Percentiles rank a stretch among this genome's conserved stretches.
phyloP scores from a whole-genome alignment of 1,140 invertebrate species.

The Polypedilum vanderplanki region DNA sequence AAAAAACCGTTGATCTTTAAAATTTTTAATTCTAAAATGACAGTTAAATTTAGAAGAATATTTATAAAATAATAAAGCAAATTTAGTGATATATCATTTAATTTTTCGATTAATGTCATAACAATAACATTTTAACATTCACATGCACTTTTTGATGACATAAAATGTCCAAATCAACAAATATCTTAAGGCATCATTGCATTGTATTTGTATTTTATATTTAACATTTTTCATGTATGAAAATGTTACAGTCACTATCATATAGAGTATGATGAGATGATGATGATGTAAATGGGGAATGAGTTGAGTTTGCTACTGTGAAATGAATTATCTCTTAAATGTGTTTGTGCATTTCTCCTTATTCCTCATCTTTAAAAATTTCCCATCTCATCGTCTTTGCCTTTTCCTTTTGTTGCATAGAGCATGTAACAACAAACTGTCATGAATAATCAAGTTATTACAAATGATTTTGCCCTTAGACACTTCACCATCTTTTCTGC shows the following conservation, averaged over 20 bases:
- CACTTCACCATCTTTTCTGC: neutral
- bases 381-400: neutral
- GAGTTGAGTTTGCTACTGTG: neutral
- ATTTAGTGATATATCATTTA: too few species aligned
- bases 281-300: neutral
- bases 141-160: conserved; percentile 15
- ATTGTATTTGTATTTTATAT: neutral
- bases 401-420: neutral
- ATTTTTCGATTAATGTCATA: neutral
- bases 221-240: neutral
- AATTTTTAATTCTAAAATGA: too few species aligned
- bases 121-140: neutral
- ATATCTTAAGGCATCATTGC: conserved; percentile 9
- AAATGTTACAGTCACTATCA: neutral
- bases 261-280: neutral
- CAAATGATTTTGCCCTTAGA: conserved; percentile 26
- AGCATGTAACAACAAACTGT: conserved; percentile 14
- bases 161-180: conserved; percentile 7
- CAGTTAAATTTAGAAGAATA: too few species aligned
- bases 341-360: neutral
- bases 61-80: too few species aligned
- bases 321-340: neutral
- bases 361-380: neutral
- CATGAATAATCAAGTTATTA: conserved; percentile 23
- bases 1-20: too few species aligned